These are phyloP conservation scores for Orchesellides sinensis DNA, from an alignment of 2,888 invertebrate species.

Conservation along the genomic window DNA sequence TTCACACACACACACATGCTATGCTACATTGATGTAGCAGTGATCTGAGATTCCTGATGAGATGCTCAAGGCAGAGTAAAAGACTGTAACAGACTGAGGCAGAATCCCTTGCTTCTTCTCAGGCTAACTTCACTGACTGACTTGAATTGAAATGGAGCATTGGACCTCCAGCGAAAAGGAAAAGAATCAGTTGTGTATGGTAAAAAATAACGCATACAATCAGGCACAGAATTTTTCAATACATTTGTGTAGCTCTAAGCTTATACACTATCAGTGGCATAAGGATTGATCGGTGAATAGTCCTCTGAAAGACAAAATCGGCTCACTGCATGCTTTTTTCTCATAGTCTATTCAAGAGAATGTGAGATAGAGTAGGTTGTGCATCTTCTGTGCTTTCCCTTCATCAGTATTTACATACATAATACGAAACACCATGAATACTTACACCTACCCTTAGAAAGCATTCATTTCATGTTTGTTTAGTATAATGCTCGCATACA, in stretches of 20 bases:
- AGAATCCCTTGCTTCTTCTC: background rate
- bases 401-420: background rate
- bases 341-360: no score
- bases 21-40: background rate
- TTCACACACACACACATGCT: background rate
- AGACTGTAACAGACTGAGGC: background rate
- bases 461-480: no score
- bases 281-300: background rate
- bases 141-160: slow-evolving; percentile 44
- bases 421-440: no score
- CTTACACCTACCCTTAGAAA: no score
- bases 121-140: background rate
- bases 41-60: slow-evolving; percentile 37
- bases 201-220: background rate
- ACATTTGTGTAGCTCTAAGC: background rate
- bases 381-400: no score
- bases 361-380: no score
- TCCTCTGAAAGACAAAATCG: background rate
- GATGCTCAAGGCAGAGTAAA: slow-evolving; percentile 35
- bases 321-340: no score
- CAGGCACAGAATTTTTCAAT: background rate
- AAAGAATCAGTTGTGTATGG: background rate
- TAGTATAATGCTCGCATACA: no score
- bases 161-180: slow-evolving; percentile 5
- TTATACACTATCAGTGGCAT: no score